Percentiles rank a stretch among this genome's conserved stretches.
Evolutionary conservation across 1,140 invertebrate species (phyloP).

Genomic region (Papilio xuthus): DNA sequence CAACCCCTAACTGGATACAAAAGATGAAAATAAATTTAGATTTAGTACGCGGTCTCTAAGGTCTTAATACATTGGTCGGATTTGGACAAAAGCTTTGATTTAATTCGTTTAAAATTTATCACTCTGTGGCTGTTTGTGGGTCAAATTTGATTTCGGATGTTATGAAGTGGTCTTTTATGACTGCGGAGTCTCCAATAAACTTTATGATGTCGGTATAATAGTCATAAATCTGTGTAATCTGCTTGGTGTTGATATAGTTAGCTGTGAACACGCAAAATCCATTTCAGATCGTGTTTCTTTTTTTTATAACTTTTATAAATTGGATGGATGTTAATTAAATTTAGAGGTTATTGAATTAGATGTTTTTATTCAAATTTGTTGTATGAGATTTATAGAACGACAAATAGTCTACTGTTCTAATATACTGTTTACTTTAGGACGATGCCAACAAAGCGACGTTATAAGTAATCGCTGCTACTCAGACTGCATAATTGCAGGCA

Average conservation of each 20-base stretch:
- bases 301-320: background rate
- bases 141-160: slow-evolving; percentile 62
- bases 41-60: background rate
- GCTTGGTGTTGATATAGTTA: slow-evolving; percentile 24
- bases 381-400: background rate
- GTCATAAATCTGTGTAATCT: slow-evolving; percentile 40
- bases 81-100: slow-evolving; percentile 57
- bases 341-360: background rate
- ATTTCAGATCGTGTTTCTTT: slow-evolving; percentile 9
- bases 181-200: slow-evolving; percentile 53
- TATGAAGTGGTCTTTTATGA: slow-evolving; percentile 67
- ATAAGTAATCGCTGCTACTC: no score
- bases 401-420: no score
- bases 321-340: background rate
- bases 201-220: slow-evolving; percentile 58
- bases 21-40: slow-evolving; percentile 8
- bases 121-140: slow-evolving; percentile 53
- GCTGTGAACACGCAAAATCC: slow-evolving; percentile 42
- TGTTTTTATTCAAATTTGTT: background rate
- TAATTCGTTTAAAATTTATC: slow-evolving; percentile 77
- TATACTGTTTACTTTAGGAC: no score
- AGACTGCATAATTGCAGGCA: no score
- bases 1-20: slow-evolving; percentile 12
- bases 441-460: no score
- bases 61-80: slow-evolving; percentile 48